Evolutionary conservation across 1,140 invertebrate genomes (phyloP), one percentile per base, ranked within the genome.

Genomic region (Drosophila teissieri): DNA sequence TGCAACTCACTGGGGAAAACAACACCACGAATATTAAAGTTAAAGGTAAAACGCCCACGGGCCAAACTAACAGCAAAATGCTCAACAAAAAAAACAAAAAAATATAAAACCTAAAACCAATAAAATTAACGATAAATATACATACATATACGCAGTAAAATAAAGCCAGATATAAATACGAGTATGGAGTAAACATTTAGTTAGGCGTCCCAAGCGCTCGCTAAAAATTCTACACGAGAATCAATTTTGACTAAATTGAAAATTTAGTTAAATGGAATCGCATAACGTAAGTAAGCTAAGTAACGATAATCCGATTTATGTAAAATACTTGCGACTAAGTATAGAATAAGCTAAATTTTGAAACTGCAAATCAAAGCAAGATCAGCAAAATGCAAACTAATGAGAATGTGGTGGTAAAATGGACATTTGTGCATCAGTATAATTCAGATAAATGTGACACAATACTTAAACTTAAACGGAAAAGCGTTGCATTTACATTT

Each of bases 1-100:
- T 89, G 85, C 80, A 90, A 85, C 62, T 91, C 90, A 91, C 90
- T 91, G 90, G 90, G 80, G 90, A 91, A 91, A 91, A 91, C 90
- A 91, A 91, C 90, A 91, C 90, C 90, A 91, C 90, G 75, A 91
- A 78, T 68, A 88, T 72, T 72, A 86, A 78, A 65, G 68, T 89
- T 89, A 88, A 76, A 90, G 70, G 65, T 69, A 80, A 62, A 82
- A 24, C 3, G 73, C 17, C 64, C 36, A 68, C 54, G 67, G 65
- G 65, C 51, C 77, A 89, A 82, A 73, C 61, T 63, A 83, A 84
- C 48, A 48, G 77, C 78, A 81, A 91, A 70, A 82, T 90, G 88
- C 72, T 82, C 78, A 81, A 76, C 51, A 62, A 15, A 57, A 49
- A 19, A 46, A 60, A 31, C 45, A 19, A 46, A 19, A 19, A 19